These are phyloP conservation scores for Doryteuthis pealeii DNA, from an alignment of 1,140 invertebrate genomes.

Conservation along the genomic window DNA sequence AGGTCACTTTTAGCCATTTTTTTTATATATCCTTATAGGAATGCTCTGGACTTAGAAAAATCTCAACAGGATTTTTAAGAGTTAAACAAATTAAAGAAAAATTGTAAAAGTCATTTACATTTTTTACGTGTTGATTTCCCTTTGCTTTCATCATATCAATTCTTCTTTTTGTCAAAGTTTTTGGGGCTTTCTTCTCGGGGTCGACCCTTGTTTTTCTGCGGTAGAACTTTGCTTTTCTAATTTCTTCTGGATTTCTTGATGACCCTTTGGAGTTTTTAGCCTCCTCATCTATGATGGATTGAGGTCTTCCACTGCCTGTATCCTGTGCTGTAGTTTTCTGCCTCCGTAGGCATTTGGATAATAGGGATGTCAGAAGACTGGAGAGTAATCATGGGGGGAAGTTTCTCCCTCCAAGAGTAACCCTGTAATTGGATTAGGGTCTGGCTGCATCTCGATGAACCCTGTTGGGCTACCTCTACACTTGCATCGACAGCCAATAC, in stretches of 20 bases:
- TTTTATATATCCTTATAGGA: too few relatives aligned
- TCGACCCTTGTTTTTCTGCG: neutral
- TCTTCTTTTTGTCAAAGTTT: conserved; percentile 20
- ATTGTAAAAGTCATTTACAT: conserved; percentile 43
- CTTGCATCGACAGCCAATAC: conserved; percentile 43
- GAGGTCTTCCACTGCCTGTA: neutral
- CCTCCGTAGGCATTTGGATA: conserved; percentile 33
- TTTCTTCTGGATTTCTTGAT: neutral
- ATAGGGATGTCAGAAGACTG: conserved; percentile 44
- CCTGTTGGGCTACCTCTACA: conserved; percentile 43
- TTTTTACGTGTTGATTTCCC: conserved; percentile 54
- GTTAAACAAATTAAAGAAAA: too few relatives aligned
- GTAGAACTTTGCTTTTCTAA: neutral
- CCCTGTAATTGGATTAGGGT: neutral
- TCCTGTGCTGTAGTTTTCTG: conserved; percentile 5
- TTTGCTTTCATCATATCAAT: conserved; percentile 48
- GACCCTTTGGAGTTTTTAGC: neutral
- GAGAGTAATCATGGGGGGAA: conserved; percentile 43
- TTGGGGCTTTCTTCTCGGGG: neutral
- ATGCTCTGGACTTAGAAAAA: too few relatives aligned
- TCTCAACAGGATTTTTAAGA: too few relatives aligned
- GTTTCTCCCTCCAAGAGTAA: conserved; percentile 47
- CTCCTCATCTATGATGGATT: neutral
- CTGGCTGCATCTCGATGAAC: conserved; percentile 43
- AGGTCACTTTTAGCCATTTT: too few relatives aligned